A percentile compares a stretch with the other conserved stretches of the same genome.
Conservation (phyloP, 2,797 vertebrate genomes). For the Ptychobarbus kaznakovi region DNA sequence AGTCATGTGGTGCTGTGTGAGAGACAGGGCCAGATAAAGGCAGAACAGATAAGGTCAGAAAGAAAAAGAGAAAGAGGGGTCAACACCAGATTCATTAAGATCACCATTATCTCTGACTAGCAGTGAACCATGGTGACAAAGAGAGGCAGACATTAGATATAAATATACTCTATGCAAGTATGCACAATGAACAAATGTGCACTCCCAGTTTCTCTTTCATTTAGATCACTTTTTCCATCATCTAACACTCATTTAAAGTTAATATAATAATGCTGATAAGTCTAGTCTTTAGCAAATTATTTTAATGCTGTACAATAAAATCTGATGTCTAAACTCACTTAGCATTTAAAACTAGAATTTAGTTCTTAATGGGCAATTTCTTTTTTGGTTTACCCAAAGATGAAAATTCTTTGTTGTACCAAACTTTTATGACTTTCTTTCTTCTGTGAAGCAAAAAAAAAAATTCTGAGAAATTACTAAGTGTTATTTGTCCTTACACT, state of each 20-base stretch:
- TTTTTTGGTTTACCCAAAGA: too few species aligned
- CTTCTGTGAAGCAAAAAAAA: too few species aligned
- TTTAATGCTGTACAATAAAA: not conserved
- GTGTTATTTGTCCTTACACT: too few species aligned
- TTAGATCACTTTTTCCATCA: not conserved
- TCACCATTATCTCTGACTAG: constrained; percentile 84
- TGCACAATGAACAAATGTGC: not conserved
- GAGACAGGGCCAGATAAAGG: constrained; percentile 82
- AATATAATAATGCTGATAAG: not conserved
- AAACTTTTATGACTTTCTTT: too few species aligned
- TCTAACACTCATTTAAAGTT: not conserved
- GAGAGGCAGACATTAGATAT: constrained; percentile 24
- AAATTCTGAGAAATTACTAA: too few species aligned
- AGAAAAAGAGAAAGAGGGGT: constrained; percentile 44
- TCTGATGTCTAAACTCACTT: not conserved
- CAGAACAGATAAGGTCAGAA: constrained; percentile 85
- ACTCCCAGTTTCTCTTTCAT: too few species aligned
- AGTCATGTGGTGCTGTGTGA: constrained; percentile 77
- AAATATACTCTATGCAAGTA: not conserved
- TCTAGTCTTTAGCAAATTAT: not conserved
- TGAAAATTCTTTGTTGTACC: too few species aligned
- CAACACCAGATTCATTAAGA: constrained; percentile 59
- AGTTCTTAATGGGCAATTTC: too few species aligned
- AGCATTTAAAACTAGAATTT: not conserved
- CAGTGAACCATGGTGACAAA: constrained; percentile 73